Conservation (phyloP, 2,888 invertebrate genomes). For the Pristionchus entomophagus region DNA sequence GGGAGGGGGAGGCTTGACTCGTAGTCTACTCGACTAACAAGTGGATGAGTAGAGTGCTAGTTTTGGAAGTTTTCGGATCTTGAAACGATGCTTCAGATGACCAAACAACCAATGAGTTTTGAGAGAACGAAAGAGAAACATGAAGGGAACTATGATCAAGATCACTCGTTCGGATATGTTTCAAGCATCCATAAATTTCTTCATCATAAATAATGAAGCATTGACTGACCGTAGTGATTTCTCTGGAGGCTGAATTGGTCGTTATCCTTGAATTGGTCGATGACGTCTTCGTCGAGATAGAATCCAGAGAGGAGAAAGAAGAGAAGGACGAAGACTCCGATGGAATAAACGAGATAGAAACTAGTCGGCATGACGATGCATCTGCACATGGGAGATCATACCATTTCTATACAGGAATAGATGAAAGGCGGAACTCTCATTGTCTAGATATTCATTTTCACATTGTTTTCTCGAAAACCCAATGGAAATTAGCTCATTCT, state of each 20-base stretch:
- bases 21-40: background rate
- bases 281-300: slow-evolving; percentile 2
- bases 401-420: background rate
- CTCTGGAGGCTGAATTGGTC: background rate
- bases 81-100: background rate
- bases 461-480: background rate
- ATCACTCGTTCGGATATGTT: too few relatives aligned
- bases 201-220: too few relatives aligned
- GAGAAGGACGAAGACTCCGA: slow-evolving; percentile 31
- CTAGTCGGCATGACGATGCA: background rate
- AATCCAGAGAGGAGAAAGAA: slow-evolving; percentile 27
- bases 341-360: slow-evolving; percentile 24
- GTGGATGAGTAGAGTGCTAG: background rate
- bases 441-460: too few relatives aligned
- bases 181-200: too few relatives aligned
- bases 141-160: too few relatives aligned
- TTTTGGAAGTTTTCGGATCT: background rate
- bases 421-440: too few relatives aligned
- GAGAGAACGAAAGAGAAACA: background rate
- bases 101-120: background rate
- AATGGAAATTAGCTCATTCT: background rate
- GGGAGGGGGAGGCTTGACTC: background rate
- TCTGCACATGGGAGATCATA: background rate
- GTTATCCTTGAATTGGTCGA: slow-evolving; percentile 1
- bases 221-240: background rate